A percentile compares a stretch with the other conserved stretches of the same genome.
These are phyloP conservation scores for Dryomyza anilis DNA, from an alignment of 2,888 invertebrate species.

Conservation along the genomic window DNA sequence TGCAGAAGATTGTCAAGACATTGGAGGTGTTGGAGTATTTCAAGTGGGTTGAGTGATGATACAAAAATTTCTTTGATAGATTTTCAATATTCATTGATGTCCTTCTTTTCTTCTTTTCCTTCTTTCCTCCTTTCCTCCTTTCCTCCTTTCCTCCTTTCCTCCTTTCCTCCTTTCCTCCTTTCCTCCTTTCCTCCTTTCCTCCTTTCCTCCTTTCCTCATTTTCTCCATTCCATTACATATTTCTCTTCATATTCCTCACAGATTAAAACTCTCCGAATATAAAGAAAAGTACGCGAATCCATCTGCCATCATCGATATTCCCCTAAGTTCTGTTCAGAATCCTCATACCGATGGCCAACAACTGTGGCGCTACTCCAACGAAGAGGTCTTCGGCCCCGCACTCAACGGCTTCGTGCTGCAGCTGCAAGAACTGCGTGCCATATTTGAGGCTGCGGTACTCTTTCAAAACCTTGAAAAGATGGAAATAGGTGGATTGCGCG, in stretches of 20 bases:
- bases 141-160: too few species aligned
- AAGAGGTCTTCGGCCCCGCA: conserved; percentile 71
- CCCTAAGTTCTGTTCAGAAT: neutral
- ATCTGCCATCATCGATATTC: neutral
- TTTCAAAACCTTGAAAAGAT: conserved; percentile 88
- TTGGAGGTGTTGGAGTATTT: conserved; percentile 66
- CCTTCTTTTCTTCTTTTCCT: too few species aligned
- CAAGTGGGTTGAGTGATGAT: conserved; percentile 60
- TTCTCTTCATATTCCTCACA: conserved; percentile 44
- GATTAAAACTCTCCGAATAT: conserved; percentile 51
- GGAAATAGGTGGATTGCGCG: conserved; percentile 68
- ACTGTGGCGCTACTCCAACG: conserved; percentile 76
- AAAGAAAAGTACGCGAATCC: conserved; percentile 48
- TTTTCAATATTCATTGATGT: neutral
- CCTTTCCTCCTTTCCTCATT: too few species aligned
- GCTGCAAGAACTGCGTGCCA: conserved; percentile 69
- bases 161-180: too few species aligned
- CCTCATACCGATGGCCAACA: conserved; percentile 44
- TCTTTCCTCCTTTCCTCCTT: too few species aligned
- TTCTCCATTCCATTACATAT: too few species aligned
- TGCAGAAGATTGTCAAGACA: conserved; percentile 67
- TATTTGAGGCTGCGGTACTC: conserved; percentile 80
- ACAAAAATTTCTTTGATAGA: neutral
- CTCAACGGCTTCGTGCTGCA: conserved; percentile 70
- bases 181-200: too few species aligned